Evolutionary conservation across 2,113 vertebrate genomes (phyloP), one percentile per base, ranked within the genome.

Genomic region (Upupa epops): DNA sequence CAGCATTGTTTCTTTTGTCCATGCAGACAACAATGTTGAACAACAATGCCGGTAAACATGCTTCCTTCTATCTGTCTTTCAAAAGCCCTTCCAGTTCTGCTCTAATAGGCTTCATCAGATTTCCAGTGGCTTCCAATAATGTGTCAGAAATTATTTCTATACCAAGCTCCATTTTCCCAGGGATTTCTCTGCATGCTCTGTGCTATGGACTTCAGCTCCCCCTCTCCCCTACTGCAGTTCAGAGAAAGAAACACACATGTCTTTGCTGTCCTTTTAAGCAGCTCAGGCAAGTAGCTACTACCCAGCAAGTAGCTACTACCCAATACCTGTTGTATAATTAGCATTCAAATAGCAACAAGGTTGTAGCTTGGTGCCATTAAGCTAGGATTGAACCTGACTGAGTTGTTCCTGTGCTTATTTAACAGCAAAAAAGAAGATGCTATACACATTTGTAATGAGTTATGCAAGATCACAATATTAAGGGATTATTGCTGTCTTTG

Each of bases 181-280:
- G 13, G 20, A 8, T 52, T 88, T 48, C 59, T 83, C 49, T 54
- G 5, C 13, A 8, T 29, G 64, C 8, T 5, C 8, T 37, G 6
- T 45, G 13, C 64, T 77, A 12, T 37, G 81, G 37, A 20, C 2
- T 71, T 12, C 13, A 25, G 46, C 3, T 8, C 54, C 3, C 1
- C 2, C 6, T 5, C 2, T 3, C 2, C 15, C 20, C 8, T 28
- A 22, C 12, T 55, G 32, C 21, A 55, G 52, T 22, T 5, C 45
- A 68, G 37, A 70, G 9, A 40, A 21, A 72, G n/a, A 83, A 65
- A 3, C 11, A 32, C 6, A 3, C 6, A 85, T 88, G 42, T 90
- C 32, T 12, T 32, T 78, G 42, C 18, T 79, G 37, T 12, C 5
- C 18, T 92, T 94, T 48, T 22, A 64, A 64, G 51, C 80, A 52